Conservation (phyloP, 53 echinoderm and acorn worm species). For the Stichopus horrens region DNA sequence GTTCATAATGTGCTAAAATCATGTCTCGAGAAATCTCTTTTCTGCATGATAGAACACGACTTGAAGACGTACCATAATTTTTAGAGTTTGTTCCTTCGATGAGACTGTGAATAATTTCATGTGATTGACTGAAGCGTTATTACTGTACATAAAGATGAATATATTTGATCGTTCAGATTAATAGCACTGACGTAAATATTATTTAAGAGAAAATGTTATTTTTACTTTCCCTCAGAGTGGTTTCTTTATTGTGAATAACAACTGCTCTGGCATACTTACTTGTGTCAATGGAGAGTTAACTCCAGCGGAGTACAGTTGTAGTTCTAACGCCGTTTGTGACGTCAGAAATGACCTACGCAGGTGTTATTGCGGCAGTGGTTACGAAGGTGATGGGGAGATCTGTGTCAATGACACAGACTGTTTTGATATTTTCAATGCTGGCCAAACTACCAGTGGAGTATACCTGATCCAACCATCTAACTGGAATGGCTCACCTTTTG, state of each 20-base stretch:
- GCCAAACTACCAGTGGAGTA: background rate
- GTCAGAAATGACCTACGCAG: background rate
- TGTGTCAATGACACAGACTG: background rate
- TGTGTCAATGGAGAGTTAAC: conserved; percentile 24
- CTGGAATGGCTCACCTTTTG: conserved; percentile 14
- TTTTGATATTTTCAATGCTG: background rate
- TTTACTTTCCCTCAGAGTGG: background rate
- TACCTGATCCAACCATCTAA: conserved; percentile 3
- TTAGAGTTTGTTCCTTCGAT: too few species aligned
- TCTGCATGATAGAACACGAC: too few species aligned
- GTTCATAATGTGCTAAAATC: too few species aligned
- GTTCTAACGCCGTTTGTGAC: conserved; percentile 1
- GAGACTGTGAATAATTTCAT: too few species aligned
- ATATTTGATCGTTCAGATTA: too few species aligned
- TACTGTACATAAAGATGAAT: too few species aligned
- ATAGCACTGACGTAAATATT: too few species aligned
- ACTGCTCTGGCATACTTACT: background rate
- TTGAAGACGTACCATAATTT: too few species aligned
- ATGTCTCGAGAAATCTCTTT: too few species aligned
- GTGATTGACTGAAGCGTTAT: too few species aligned
- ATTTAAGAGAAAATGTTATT: too few species aligned
- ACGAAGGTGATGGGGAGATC: background rate
- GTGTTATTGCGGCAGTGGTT: background rate
- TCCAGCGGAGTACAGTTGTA: background rate
- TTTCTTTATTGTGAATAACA: background rate